Percentiles rank a stretch among this genome's conserved stretches.
Evolutionary conservation across 2,113 vertebrate genomes (phyloP).

Genomic region (Gobiocypris rarus): DNA sequence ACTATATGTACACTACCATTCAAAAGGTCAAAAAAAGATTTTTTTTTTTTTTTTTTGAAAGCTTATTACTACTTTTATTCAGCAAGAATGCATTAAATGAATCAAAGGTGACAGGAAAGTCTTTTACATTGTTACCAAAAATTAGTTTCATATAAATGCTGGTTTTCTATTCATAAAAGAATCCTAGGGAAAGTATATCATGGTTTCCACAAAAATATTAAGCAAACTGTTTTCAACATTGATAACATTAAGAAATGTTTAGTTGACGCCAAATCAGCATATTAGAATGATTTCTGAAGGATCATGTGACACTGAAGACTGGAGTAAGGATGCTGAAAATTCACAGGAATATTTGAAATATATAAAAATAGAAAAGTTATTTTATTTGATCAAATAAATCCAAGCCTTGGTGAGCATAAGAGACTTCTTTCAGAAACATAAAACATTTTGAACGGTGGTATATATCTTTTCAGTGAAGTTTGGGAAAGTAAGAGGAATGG

Average conservation of each 20-base stretch:
- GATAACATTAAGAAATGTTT: neutral
- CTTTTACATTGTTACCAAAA: neutral
- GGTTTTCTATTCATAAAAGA: neutral
- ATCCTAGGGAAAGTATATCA: neutral
- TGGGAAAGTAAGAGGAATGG: neutral
- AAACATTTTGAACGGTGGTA: neutral
- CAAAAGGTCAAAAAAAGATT: neutral
- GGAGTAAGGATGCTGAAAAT: too few species aligned
- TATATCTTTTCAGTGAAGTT: neutral
- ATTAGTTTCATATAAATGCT: neutral
- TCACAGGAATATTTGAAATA: too few species aligned
- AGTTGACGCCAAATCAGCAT: too few species aligned
- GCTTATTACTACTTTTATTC: neutral
- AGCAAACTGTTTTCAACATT: neutral
- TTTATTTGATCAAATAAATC: too few species aligned
- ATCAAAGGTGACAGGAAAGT: neutral
- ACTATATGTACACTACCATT: neutral
- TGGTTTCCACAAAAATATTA: too few species aligned
- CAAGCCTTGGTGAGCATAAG: too few species aligned
- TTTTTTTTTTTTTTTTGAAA: neutral
- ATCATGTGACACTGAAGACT: too few species aligned
- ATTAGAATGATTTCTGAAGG: too few species aligned
- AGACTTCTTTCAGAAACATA: too few species aligned
- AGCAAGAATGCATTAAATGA: neutral
- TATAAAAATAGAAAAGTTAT: too few species aligned